A percentile compares a stretch with the other conserved stretches of the same genome.
Conservation (phyloP, 2,113 vertebrate species). For the Spea bombifrons region DNA sequence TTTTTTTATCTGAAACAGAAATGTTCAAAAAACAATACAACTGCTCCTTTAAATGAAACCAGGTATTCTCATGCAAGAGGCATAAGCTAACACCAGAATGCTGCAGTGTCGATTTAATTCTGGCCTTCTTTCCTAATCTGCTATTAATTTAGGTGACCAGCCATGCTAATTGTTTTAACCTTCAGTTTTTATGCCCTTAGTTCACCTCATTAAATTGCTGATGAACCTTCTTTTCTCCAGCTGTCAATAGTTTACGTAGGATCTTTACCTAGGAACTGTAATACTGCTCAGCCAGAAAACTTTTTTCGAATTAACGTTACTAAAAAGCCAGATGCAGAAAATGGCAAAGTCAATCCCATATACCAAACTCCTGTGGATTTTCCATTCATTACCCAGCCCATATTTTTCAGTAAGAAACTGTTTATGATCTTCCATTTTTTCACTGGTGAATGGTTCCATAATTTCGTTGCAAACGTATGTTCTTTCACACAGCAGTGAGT, state of each 20-base stretch:
- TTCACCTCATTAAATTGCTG: constrained; percentile 45
- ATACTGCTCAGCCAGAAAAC: constrained; percentile 3
- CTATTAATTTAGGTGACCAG: constrained; percentile 33
- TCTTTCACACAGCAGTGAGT: too few species aligned
- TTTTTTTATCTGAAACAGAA: too few species aligned
- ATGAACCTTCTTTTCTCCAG: constrained; percentile 41
- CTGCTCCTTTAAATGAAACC: too few species aligned
- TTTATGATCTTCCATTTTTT: too few species aligned
- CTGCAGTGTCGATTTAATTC: constrained; percentile 3
- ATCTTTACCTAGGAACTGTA: constrained; percentile 9
- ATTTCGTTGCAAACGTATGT: too few species aligned
- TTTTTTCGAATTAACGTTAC: not conserved
- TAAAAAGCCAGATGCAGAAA: not conserved
- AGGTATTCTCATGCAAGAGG: too few species aligned
- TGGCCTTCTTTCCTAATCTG: constrained; percentile 33
- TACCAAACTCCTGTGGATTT: too few species aligned
- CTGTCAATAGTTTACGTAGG: constrained; percentile 39
- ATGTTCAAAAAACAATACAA: too few species aligned
- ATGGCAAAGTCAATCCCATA: too few species aligned
- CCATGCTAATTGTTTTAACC: constrained; percentile 47
- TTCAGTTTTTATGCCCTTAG: constrained; percentile 45
- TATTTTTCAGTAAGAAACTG: too few species aligned
- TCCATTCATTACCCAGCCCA: too few species aligned
- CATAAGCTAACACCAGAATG: constrained; percentile 13
- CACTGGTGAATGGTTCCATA: too few species aligned